phyloP scores from a whole-genome alignment of 2,113 vertebrate genomes.

The Catharus minimus region DNA sequence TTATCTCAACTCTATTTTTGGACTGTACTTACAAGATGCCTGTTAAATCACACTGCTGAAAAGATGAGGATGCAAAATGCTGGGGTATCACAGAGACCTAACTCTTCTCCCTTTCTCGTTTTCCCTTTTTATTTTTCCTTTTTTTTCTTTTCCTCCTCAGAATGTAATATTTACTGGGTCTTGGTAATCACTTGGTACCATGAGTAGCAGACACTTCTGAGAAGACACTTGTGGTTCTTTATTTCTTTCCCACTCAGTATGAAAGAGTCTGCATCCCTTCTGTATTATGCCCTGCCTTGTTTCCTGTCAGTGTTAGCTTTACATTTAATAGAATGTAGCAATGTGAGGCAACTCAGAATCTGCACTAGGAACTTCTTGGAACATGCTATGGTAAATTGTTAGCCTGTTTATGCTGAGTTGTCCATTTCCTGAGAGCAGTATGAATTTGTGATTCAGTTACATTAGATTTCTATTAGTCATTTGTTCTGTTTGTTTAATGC shows the following conservation, averaged over 20 bases:
- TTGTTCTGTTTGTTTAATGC: not conserved
- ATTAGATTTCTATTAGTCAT: not conserved
- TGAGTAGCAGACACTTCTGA: not conserved
- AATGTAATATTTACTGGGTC: not conserved
- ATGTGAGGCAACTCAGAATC: not conserved
- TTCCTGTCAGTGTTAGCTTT: not conserved
- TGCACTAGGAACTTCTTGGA: not conserved
- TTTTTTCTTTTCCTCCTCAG: not conserved
- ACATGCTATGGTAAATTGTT: not conserved
- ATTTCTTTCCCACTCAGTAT: not conserved
- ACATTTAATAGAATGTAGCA: not conserved
- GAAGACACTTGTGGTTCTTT: not conserved
- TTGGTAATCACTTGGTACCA: not conserved
- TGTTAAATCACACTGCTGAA: slow-evolving; percentile 23
- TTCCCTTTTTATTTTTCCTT: not conserved
- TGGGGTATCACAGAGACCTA: not conserved
- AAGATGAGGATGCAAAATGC: not conserved
- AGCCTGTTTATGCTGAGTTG: not conserved
- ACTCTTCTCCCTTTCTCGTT: not conserved
- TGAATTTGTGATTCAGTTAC: not conserved
- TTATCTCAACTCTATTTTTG: slow-evolving; percentile 57
- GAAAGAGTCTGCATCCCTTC: not conserved
- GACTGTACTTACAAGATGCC: slow-evolving; percentile 8
- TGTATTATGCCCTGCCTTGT: not conserved
- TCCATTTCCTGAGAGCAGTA: not conserved